Base-by-base conservation (phyloP, 2,797 vertebrate species). In the Pangasius macronema region DNA sequence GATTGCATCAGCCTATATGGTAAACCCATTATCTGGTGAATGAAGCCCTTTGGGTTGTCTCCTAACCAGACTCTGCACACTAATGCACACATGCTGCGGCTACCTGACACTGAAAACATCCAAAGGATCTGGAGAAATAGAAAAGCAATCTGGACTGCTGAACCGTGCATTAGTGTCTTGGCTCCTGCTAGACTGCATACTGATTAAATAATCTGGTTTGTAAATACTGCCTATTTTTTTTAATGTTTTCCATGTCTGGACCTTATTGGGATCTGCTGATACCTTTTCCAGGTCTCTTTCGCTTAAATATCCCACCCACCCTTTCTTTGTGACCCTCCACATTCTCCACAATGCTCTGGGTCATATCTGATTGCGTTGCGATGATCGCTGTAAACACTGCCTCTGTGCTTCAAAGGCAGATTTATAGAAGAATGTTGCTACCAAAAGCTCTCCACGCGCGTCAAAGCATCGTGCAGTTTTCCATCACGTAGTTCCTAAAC, bases 161-260 rank as follows among this genome's bases (percentile, higher is more conserved):
- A 87, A 80, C 84, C 84, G 53, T 87, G 88, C 87, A 82, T 90
- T 88, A 88, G 87, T 13, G 82, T 86, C 86, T 86, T 89, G 91
- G 91, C 88, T 86, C 83, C 88, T 55, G 68, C 75, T 53, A 27
- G 88, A 90, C 89, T 89, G 89, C 91, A 91, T 89, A 87, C 91
- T 89, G 89, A 93, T 94, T 93, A 89, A 89, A 91, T 89, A 86
- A 91, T 91, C 89, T 88, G 92, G 87, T 93, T 92, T 89, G 84
- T 91, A 92, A 92, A 93, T 93, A 91, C 84, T 93, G 83, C 89
- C 87, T 87, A 59, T 81, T 88, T 80, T 67, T 89, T 70, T 90
- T 88, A 86, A 75, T 90, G 85, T 84, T 88, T 90, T 91, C 89
- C 86, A 81, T 84, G 89, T 88, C 89, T 90, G 88, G 89, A 76